Conservation (phyloP, 2,113 vertebrate genomes). For the Speoplatyrhinus poulsoni region DNA sequence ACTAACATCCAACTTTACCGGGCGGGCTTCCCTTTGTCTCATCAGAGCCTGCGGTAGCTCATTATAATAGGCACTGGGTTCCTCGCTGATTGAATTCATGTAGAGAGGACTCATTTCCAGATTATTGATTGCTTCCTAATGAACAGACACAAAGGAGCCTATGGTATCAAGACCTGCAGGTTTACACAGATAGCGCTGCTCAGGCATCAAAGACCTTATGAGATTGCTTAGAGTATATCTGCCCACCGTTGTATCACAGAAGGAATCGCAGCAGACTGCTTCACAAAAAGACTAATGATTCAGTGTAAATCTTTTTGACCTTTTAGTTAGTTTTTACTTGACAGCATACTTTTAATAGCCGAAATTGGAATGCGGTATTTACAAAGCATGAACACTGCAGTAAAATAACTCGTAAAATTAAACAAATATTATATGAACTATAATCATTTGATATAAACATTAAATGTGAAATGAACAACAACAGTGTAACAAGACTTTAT, state of each 20-base stretch:
- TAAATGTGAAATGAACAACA: no score
- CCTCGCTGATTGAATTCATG: conserved; percentile 64
- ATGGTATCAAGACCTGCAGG: conserved; percentile 32
- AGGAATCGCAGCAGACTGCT: conserved; percentile 16
- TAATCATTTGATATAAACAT: no score
- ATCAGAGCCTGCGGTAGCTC: conserved; percentile 44
- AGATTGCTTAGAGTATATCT: conserved; percentile 23
- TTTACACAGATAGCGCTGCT: conserved; percentile 37
- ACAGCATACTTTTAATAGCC: conserved; percentile 38
- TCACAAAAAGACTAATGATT: conserved; percentile 33
- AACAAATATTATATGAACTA: no score
- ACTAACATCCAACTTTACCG: conserved; percentile 23
- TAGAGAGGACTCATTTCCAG: conserved; percentile 58
- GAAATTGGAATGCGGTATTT: conserved; percentile 4
- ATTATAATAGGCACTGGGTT: conserved; percentile 56
- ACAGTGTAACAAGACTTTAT: no score
- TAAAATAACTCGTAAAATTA: no score
- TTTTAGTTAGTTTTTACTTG: conserved; percentile 12
- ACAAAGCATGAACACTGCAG: conserved; percentile 11
- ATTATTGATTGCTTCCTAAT: conserved; percentile 60
- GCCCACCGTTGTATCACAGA: conserved; percentile 12
- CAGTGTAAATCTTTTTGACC: conserved; percentile 47
- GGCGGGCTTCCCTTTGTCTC: conserved; percentile 36
- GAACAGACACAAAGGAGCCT: conserved; percentile 65
- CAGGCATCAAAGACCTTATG: conserved; percentile 41